Evolutionary conservation across 1,140 invertebrate species (phyloP), one percentile per base, ranked within the genome.

Genomic region (Drosophila parabipectinata): DNA sequence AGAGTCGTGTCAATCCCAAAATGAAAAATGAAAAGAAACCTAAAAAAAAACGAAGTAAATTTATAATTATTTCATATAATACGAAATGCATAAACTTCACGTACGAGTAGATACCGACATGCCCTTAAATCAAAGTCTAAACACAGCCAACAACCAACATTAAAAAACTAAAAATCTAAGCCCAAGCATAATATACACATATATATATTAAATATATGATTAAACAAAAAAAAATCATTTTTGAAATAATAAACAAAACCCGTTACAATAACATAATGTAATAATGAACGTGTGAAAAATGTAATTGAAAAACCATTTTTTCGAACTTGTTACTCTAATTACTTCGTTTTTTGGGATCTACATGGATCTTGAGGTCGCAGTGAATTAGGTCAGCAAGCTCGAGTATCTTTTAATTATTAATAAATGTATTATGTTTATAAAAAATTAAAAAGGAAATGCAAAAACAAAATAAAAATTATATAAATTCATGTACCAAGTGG

Each of bases 401-500:
- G 79, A 78, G 61, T 77, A 75, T 81, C 79, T 83, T 83, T 77
- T 82, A 81, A 84, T 79, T 87, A 87, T 85, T 90, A 90, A 90
- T 90, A 81, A 90, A 90, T 90, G 88, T 90, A 90, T 90, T 90
- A 90, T 83, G 88, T 90, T 90, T 88, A 90, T 79, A 90, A 81
- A 82, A 78, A 80, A 85, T 85, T 66, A 76, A 89, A 88, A 90
- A 72, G 71, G 72, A 88, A 88, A 87, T 74, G 63, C 72, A 89
- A 83, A 83, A 89, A 88, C 76, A 88, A 77, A 80, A 76, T 79
- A 90, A 90, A 90, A 87, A 79, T 85, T 85, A 85, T 90, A 83
- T 87, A 90, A 90, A 90, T 88, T 88, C 82, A 47, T 8, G 7
- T 44, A 4, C 10, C 34, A n/a, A 15, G 15, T 15, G 15, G 15